Conservation (phyloP, 2,888 invertebrate genomes). For the Ernsta delagoae region DNA sequence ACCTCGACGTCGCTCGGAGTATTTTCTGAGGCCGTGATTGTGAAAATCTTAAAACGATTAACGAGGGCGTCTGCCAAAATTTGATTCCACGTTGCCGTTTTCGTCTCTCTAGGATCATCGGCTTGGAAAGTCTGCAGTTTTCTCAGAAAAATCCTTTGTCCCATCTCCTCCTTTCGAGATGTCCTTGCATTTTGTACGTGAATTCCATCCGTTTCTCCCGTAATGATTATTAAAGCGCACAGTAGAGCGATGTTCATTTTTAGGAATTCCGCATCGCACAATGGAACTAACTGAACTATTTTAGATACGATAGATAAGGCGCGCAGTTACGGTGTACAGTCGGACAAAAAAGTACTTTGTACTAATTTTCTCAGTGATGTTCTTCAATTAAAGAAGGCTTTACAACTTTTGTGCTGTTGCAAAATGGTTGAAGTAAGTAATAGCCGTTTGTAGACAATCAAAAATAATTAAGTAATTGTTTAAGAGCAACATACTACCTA, state of each 20-base stretch:
- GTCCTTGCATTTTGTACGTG: constrained; percentile 49
- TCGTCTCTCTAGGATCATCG: constrained; percentile 49
- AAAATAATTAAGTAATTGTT: too few species aligned
- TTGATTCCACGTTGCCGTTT: constrained; percentile 69
- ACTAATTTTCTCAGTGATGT: too few species aligned
- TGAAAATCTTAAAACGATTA: constrained; percentile 65
- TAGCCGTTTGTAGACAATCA: too few species aligned
- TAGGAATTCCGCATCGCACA: constrained; percentile 58
- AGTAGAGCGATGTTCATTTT: constrained; percentile 66
- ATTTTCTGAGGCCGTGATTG: constrained; percentile 49
- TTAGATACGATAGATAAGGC: constrained; percentile 62
- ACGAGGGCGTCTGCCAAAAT: constrained; percentile 70
- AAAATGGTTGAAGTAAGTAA: too few species aligned
- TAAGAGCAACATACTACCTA: too few species aligned
- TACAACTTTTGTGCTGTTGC: too few species aligned
- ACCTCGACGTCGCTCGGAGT: constrained; percentile 42
- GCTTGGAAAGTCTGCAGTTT: constrained; percentile 67
- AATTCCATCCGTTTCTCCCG: constrained; percentile 54
- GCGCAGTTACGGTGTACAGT: constrained; percentile 60
- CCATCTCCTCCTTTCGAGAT: constrained; percentile 48
- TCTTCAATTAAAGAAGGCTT: too few species aligned
- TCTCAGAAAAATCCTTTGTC: constrained; percentile 65
- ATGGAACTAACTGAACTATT: constrained; percentile 61
- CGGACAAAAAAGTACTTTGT: constrained; percentile 41
- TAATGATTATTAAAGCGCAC: constrained; percentile 58